Evolutionary conservation across 2,797 vertebrate species (phyloP).

Genomic region (Pangasius larnaudii): DNA sequence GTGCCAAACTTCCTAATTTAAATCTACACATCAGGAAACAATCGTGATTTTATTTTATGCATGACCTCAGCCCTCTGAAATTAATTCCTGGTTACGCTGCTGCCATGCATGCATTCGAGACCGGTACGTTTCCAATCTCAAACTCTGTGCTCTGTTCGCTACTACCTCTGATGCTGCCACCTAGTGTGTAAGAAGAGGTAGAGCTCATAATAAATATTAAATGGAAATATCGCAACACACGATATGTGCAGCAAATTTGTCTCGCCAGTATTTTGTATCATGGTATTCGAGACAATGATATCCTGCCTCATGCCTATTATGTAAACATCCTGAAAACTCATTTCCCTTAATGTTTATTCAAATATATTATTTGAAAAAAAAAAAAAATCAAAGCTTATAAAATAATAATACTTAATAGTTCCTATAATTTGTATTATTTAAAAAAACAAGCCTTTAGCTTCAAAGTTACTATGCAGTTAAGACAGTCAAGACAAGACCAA

Average conservation of each 20-base stretch:
- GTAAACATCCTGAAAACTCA: not conserved
- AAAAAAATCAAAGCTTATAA: not conserved
- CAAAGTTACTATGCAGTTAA: not conserved
- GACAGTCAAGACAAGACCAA: not conserved
- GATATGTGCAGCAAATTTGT: too few species aligned
- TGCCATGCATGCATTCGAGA: too few species aligned
- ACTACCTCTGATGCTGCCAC: not conserved
- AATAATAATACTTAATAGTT: not conserved
- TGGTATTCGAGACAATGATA: not conserved
- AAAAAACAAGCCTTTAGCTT: not conserved
- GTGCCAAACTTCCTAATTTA: not conserved
- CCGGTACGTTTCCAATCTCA: too few species aligned
- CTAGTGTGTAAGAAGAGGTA: not conserved
- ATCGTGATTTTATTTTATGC: not conserved
- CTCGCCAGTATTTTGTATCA: not conserved
- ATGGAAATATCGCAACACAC: too few species aligned
- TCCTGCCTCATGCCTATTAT: not conserved
- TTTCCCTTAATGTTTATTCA: not conserved
- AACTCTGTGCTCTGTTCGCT: too few species aligned
- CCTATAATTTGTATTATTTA: not conserved
- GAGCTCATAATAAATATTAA: not conserved
- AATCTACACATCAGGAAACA: not conserved
- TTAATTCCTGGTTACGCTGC: too few species aligned
- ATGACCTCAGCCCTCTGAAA: not conserved
- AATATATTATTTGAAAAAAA: not conserved